Conservation (phyloP, 2,888 invertebrate species). For the Acanthosepion pharaonis region DNA sequence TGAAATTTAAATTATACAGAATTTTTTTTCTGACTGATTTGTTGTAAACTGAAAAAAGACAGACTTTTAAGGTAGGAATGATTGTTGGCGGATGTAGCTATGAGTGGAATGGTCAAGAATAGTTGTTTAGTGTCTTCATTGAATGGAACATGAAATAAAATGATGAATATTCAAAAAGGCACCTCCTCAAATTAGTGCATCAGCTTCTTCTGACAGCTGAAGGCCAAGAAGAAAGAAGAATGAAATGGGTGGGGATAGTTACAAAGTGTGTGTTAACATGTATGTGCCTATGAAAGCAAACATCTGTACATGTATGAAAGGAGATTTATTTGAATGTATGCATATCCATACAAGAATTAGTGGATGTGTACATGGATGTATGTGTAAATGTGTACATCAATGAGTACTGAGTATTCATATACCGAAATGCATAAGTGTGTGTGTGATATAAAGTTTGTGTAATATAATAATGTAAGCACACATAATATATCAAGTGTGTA, state of each 20-base stretch:
- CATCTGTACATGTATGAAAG: neutral
- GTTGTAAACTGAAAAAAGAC: neutral
- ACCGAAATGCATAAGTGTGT: too few species aligned
- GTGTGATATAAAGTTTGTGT: neutral
- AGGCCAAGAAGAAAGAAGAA: neutral
- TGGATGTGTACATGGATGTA: neutral
- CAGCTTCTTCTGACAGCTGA: neutral
- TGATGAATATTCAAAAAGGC: neutral
- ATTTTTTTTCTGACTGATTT: neutral
- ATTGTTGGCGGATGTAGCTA: neutral
- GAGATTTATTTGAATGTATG: neutral
- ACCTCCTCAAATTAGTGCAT: neutral
- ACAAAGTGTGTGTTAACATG: constrained; percentile 2
- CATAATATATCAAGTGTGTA: neutral
- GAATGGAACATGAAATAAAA: constrained; percentile 14
- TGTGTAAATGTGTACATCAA: too few species aligned
- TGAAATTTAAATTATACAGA: neutral
- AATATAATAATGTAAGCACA: neutral
- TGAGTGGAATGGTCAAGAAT: constrained; percentile 33
- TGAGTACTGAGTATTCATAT: neutral
- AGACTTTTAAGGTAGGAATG: neutral
- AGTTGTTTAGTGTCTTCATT: neutral
- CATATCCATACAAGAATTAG: neutral
- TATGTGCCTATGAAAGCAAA: neutral
- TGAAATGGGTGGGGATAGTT: neutral